phyloP scores from a whole-genome alignment of 2,888 invertebrate species.

The Leptopilina myrica region DNA sequence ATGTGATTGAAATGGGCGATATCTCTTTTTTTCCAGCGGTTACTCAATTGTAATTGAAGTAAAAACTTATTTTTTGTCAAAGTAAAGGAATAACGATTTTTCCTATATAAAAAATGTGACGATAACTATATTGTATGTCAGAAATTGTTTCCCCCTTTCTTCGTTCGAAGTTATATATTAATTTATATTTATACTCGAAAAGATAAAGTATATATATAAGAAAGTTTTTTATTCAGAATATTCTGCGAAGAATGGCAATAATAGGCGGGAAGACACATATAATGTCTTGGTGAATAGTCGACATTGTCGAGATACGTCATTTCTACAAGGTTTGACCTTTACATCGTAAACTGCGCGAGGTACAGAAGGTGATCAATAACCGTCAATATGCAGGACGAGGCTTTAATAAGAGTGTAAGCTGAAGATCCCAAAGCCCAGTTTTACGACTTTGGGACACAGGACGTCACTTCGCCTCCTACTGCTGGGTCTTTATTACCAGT shows the following conservation, averaged over 20 bases:
- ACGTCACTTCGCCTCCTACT: constrained; percentile 73
- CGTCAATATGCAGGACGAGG: constrained; percentile 71
- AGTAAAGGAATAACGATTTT: no score
- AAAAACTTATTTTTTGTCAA: no score
- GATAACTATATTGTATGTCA: no score
- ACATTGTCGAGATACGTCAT: constrained; percentile 24
- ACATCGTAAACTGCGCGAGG: constrained; percentile 58
- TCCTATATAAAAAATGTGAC: no score
- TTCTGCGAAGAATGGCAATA: neutral
- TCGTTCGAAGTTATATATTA: no score
- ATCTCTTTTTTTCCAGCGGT: no score
- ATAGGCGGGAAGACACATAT: constrained; percentile 3
- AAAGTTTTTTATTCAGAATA: no score
- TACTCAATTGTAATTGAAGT: no score
- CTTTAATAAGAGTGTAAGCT: constrained; percentile 72
- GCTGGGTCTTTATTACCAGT: constrained; percentile 69
- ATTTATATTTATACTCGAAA: no score
- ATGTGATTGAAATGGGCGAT: no score
- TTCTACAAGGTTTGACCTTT: constrained; percentile 46
- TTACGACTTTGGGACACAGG: constrained; percentile 74
- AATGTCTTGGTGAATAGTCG: constrained; percentile 1
- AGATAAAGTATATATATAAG: no score
- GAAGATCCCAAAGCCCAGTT: constrained; percentile 68
- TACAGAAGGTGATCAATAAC: constrained; percentile 69
- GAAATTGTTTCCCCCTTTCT: no score